Base-by-base conservation (phyloP, 1,140 invertebrate genomes). In the Leptinotarsa texana region DNA sequence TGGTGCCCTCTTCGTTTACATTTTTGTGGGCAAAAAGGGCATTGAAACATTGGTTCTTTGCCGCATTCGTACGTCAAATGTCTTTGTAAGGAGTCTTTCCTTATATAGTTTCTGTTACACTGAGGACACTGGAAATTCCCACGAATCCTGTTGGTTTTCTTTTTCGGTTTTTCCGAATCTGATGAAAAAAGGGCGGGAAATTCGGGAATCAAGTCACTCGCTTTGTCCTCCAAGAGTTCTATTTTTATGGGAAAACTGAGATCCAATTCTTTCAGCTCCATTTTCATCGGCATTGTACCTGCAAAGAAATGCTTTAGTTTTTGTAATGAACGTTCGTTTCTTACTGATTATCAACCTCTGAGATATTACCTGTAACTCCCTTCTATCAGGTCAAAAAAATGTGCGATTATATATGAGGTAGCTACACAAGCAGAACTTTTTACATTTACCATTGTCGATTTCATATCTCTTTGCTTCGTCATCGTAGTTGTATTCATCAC, bases 31-130 rank as follows among this genome's bases (percentile, higher is more conserved):
- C 94, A 95, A 81, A 93, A 91, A 2, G 93, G 93, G 79, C 93
- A 95, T 49, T 93, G 92, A 85, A 95, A 94, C 70, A 92, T 89
- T 2, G 92, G 92, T 74, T 93, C 91, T 82, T 94, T 93, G 13
- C 93, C 88, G 77, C 89, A 91, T 77, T 90, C 88, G 77, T 87
- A 89, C 13, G 89, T 89, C 76, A 89, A 84, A 77, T 93, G 91
- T 3, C 90, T 86, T 75, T 90, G 89, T 68, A 92, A 80, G 13
- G 90, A 90, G 72, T 91, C 89, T 82, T 92, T 92, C 17, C 91
- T 86, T 77, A 88, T 87, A 81, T 93, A 93, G 63, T 85, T 88
- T 76, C 91, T 88, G 51, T 88, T 88, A 76, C 92, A 93, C 66
- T 88, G 87, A 3, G 84, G 81, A 82, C 92, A 93, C 3, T 82